Evolutionary conservation across 2,113 vertebrate species (phyloP).

Genomic region (Hippopotamus amphibius): DNA sequence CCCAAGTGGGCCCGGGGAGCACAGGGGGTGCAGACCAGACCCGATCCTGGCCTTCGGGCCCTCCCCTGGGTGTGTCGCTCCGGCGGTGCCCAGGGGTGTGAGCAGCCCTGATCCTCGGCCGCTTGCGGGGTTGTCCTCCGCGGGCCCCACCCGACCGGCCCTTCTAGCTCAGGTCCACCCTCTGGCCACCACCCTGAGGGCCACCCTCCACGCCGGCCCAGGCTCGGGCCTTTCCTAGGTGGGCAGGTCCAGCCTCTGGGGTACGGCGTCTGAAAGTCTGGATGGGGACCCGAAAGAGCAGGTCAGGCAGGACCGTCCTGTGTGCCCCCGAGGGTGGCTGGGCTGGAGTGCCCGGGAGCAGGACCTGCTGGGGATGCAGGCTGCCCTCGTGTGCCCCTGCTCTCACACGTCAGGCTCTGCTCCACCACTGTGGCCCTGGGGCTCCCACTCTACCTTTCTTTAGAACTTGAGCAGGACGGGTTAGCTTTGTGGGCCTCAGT

Average conservation of each 20-base stretch:
- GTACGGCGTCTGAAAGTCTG: not conserved
- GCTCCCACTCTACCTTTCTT: not conserved
- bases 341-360: accelerated
- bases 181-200: not conserved
- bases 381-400: accelerated
- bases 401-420: not conserved
- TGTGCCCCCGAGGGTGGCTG: not conserved
- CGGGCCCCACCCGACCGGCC: not conserved
- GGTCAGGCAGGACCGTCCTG: not conserved
- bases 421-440: accelerated
- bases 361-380: accelerated
- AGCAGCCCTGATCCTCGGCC: not conserved
- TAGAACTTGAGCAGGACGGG: too few relatives aligned
- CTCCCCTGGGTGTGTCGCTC: accelerated
- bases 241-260: not conserved
- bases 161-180: not conserved
- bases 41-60: not conserved
- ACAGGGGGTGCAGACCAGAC: not conserved
- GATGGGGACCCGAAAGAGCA: not conserved
- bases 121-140: accelerated
- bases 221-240: not conserved
- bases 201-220: too few relatives aligned
- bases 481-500: not conserved
- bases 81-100: accelerated
- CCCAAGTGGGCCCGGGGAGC: not conserved